phyloP scores from a whole-genome alignment of 2,113 vertebrate genomes.

The Arizona elegans region DNA sequence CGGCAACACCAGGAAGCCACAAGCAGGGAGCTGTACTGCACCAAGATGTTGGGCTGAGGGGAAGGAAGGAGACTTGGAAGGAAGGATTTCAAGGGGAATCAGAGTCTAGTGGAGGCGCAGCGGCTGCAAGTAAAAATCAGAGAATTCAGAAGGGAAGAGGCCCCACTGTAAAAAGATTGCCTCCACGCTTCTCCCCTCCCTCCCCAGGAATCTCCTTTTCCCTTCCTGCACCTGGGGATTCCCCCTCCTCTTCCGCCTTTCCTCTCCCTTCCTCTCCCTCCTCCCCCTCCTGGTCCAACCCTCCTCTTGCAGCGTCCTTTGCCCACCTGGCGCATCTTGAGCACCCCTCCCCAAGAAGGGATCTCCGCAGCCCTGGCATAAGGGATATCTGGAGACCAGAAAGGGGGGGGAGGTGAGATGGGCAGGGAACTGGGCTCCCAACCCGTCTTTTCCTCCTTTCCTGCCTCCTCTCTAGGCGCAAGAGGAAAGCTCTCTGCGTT shows the following conservation, averaged over 20 bases:
- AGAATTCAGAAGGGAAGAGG: background rate
- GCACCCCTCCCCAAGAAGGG: background rate
- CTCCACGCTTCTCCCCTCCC: background rate
- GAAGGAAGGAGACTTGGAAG: background rate
- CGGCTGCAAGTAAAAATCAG: background rate
- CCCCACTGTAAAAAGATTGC: background rate
- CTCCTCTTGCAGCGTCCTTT: too few relatives aligned
- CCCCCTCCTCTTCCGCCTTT: too few relatives aligned
- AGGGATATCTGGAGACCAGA: background rate
- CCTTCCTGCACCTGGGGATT: background rate
- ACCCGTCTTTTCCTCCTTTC: background rate
- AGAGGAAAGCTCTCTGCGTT: background rate
- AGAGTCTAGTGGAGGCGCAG: background rate
- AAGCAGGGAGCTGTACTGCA: background rate
- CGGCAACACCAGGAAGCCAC: background rate
- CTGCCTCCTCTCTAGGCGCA: background rate
- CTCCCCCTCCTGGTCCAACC: too few relatives aligned
- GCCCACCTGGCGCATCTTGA: too few relatives aligned
- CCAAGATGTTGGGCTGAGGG: background rate
- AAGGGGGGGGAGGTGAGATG: accelerated
- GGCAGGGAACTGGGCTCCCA: background rate
- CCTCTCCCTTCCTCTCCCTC: too few relatives aligned
- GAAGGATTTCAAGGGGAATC: background rate
- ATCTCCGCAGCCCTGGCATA: background rate
- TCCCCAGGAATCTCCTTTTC: background rate